These are phyloP conservation scores for Nyctibius bracteatus DNA, from an alignment of 2,113 vertebrate genomes.

Conservation along the genomic window DNA sequence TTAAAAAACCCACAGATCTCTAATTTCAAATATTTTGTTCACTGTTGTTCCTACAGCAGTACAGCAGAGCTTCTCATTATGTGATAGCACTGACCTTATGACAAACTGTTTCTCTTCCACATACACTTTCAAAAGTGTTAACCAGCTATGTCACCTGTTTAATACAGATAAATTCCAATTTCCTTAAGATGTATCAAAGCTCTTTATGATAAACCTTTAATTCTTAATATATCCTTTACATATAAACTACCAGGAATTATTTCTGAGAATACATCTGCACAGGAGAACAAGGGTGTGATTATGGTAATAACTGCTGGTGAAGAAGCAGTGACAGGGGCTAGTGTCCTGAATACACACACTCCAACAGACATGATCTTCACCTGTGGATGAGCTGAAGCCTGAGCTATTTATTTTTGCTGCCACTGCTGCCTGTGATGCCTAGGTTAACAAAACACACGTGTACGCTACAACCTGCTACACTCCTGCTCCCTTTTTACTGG, in stretches of 20 bases:
- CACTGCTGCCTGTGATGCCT: not conserved
- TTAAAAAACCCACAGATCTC: not conserved
- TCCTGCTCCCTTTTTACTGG: not conserved
- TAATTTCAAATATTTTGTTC: not conserved
- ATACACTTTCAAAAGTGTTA: not conserved
- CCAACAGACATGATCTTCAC: not conserved
- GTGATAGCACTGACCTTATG: not conserved
- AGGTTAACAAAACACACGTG: not conserved
- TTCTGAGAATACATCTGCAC: not conserved
- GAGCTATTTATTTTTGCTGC: not conserved
- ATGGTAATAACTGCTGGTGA: not conserved
- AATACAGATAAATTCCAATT: not conserved
- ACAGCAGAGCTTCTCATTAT: not conserved
- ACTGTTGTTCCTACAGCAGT: not conserved
- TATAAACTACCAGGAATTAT: not conserved
- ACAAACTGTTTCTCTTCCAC: not conserved
- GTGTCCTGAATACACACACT: not conserved
- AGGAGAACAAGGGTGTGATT: not conserved
- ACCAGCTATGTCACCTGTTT: not conserved
- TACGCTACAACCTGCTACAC: accelerated
- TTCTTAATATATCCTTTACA: not conserved
- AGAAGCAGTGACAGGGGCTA: not conserved
- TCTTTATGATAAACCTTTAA: not conserved
- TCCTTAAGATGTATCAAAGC: not conserved
- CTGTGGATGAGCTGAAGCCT: not conserved